A percentile compares a stretch with the other conserved stretches of the same genome.
Evolutionary conservation across 2,113 vertebrate genomes (phyloP).

Genomic region (Pseudonaja textilis): DNA sequence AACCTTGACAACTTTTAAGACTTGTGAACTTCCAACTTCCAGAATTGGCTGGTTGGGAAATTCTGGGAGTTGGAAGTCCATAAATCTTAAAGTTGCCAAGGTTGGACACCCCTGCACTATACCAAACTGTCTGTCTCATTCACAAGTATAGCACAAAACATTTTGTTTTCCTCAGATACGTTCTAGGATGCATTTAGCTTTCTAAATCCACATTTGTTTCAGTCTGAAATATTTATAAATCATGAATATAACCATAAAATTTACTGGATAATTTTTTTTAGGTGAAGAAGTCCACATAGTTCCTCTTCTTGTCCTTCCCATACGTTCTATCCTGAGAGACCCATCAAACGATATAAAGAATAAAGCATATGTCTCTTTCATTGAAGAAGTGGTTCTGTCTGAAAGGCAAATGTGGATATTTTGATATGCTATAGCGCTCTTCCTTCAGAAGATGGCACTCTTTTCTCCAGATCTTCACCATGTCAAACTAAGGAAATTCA

Average conservation of each 20-base stretch:
- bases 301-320: neutral
- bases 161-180: neutral
- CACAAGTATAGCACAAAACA: neutral
- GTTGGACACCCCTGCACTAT: neutral
- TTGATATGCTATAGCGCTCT: rapidly evolving
- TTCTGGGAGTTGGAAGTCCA: neutral
- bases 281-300: neutral
- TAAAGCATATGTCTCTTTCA: neutral
- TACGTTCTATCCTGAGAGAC: neutral
- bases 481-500: neutral
- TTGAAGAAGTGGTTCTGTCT: neutral
- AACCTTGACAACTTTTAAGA: neutral
- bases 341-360: neutral
- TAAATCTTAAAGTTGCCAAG: neutral
- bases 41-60: neutral
- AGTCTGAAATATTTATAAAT: slow-evolving; percentile 1
- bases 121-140: neutral
- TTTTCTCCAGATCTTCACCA: neutral
- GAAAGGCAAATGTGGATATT: neutral
- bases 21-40: neutral
- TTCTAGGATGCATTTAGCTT: neutral
- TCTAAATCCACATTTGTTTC: slow-evolving; percentile 16
- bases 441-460: neutral
- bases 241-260: neutral
- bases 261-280: slow-evolving; percentile 21